phyloP scores from a whole-genome alignment of 2,113 vertebrate species.

The Syngnathus scovelli region DNA sequence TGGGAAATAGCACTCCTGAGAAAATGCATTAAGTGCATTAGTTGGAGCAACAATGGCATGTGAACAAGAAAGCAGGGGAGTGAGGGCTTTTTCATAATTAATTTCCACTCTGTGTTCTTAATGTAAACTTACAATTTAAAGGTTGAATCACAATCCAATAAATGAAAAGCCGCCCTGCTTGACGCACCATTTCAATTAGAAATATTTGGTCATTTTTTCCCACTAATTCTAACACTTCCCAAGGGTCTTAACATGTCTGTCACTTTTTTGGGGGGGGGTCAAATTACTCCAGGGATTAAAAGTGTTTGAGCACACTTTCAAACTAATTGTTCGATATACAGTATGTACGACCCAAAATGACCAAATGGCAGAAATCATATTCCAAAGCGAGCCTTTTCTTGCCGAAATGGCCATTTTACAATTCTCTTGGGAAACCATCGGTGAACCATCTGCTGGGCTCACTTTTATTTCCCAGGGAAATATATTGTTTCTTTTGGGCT shows the following conservation, averaged over 20 bases:
- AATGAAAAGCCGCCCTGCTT: background rate
- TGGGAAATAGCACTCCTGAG: too few species aligned
- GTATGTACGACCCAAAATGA: too few species aligned
- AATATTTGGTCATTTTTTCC: background rate
- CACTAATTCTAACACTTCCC: background rate
- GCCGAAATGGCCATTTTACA: background rate
- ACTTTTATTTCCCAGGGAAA: conserved; percentile 9
- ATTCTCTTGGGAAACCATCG: too few species aligned
- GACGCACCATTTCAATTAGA: background rate
- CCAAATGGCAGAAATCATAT: too few species aligned
- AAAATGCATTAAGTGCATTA: background rate
- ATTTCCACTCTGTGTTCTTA: background rate
- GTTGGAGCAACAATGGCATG: background rate
- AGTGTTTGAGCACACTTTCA: background rate
- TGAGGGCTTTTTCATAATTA: background rate
- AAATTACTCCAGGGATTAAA: background rate
- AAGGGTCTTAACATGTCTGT: background rate
- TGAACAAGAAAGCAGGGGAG: background rate
- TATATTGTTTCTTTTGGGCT: conserved; percentile 11
- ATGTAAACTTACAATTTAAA: background rate
- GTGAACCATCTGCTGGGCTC: background rate
- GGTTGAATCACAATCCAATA: background rate
- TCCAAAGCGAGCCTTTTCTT: too few species aligned
- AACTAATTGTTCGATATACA: background rate
- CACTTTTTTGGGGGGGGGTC: too few species aligned